Evolutionary conservation across 2,797 vertebrate genomes (phyloP).

Genomic region (Antrozous pallidus): DNA sequence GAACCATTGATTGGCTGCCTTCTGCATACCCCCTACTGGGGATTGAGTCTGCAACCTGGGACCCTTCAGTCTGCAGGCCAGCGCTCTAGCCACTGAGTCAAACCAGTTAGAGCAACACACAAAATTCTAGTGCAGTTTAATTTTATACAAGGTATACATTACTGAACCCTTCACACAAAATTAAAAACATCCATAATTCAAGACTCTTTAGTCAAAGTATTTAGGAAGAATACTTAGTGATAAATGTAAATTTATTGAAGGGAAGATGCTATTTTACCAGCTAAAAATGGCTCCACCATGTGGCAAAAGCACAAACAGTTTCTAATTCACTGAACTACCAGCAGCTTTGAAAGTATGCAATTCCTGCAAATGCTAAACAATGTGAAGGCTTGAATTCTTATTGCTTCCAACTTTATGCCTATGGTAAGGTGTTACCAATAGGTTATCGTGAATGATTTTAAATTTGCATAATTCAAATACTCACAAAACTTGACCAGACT

Average conservation of each 20-base stretch:
- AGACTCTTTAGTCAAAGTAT: background rate
- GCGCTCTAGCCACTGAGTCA: too few relatives aligned
- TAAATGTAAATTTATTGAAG: slow-evolving; percentile 4
- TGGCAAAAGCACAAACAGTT: slow-evolving; percentile 31
- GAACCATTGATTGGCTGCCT: too few relatives aligned
- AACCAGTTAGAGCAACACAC: background rate
- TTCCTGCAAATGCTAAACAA: slow-evolving; percentile 23
- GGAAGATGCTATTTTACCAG: slow-evolving; percentile 20
- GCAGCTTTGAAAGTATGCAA: background rate
- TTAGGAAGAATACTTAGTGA: background rate
- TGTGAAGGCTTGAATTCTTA: background rate
- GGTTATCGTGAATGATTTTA: background rate
- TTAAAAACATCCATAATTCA: background rate
- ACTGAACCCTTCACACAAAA: background rate
- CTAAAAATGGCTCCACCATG: slow-evolving; percentile 37
- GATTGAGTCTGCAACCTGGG: too few relatives aligned
- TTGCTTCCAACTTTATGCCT: background rate
- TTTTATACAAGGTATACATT: background rate
- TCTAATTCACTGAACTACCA: background rate
- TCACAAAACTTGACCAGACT: background rate
- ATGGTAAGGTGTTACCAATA: background rate
- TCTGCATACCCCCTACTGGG: too few relatives aligned
- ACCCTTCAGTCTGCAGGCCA: too few relatives aligned
- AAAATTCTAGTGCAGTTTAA: background rate
- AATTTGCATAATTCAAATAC: background rate